phyloP scores from a whole-genome alignment of 1,140 invertebrate genomes.

The Aphelenchoides besseyi region DNA sequence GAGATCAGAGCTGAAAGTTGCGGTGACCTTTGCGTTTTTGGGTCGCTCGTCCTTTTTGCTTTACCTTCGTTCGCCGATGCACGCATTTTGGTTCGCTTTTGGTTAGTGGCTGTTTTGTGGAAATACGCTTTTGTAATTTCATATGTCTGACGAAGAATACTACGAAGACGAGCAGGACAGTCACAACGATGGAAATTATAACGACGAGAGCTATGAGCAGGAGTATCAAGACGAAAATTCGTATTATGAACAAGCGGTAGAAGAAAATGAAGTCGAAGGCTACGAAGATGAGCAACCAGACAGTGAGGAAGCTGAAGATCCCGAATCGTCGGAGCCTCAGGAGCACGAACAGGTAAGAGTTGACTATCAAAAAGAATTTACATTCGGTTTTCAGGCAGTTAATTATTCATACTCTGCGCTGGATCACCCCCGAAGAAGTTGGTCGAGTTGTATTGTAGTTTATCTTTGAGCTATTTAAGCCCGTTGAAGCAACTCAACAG shows the following conservation, averaged over 20 bases:
- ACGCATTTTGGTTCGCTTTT: too few relatives aligned
- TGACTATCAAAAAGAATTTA: too few relatives aligned
- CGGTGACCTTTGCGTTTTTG: too few relatives aligned
- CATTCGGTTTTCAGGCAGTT: too few relatives aligned
- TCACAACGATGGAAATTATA: neutral
- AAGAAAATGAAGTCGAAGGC: constrained; percentile 22
- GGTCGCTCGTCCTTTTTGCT: too few relatives aligned
- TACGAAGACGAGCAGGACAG: constrained; percentile 7
- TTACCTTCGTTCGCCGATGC: too few relatives aligned
- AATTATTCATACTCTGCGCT: constrained; percentile 1
- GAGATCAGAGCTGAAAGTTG: too few relatives aligned
- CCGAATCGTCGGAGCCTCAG: neutral
- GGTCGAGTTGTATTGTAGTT: neutral
- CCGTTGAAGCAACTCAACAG: constrained; percentile 13
- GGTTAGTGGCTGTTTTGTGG: too few relatives aligned
- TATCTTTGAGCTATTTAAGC: neutral
- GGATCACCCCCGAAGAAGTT: constrained; percentile 1
- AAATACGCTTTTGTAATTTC: too few relatives aligned
- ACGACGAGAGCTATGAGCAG: neutral
- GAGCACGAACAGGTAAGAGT: constrained; percentile 3
- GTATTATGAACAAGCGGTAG: constrained; percentile 12
- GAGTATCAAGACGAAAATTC: neutral
- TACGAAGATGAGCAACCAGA: constrained; percentile 15
- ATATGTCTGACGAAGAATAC: constrained; percentile 23
- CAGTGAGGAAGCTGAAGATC: constrained; percentile 21